Evolutionary conservation across 2,113 vertebrate genomes (phyloP).

Genomic region (Phaetusa simplex): DNA sequence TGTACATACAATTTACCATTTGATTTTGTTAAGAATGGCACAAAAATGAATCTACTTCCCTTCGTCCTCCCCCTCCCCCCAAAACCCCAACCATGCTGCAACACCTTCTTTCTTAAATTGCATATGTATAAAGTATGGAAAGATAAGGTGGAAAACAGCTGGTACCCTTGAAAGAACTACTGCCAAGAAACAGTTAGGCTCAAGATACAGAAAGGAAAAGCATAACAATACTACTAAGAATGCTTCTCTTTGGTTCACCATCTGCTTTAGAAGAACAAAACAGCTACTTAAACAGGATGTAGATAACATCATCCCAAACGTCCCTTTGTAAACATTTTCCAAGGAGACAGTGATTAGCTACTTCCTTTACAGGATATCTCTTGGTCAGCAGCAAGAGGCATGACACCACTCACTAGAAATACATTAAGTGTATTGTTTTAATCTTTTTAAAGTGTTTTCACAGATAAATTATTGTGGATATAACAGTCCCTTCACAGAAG

Average conservation of each 20-base stretch:
- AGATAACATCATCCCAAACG: constrained; percentile 34
- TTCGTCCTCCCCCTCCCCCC: background rate
- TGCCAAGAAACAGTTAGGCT: background rate
- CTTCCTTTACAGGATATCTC: constrained; percentile 34
- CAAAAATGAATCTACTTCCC: background rate
- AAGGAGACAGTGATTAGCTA: constrained; percentile 45
- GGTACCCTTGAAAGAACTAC: background rate
- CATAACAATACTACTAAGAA: background rate
- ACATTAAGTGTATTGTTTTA: constrained; percentile 7
- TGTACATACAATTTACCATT: background rate
- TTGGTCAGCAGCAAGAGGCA: background rate
- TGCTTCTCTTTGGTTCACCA: background rate
- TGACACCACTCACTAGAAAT: constrained; percentile 7
- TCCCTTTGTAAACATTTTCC: constrained; percentile 46
- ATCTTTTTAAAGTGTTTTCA: constrained; percentile 5
- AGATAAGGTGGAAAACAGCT: background rate
- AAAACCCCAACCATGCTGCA: background rate
- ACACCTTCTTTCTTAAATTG: background rate
- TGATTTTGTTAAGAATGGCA: background rate
- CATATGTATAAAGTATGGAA: background rate
- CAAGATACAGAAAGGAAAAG: constrained; percentile 16
- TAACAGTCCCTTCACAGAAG: background rate
- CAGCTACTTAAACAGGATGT: constrained; percentile 39
- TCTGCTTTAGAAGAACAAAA: constrained; percentile 17
- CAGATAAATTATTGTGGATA: background rate